Evolutionary conservation across 2,888 invertebrate genomes (phyloP), one percentile per base, ranked within the genome.

Genomic region (Eupithecia subumbrata): DNA sequence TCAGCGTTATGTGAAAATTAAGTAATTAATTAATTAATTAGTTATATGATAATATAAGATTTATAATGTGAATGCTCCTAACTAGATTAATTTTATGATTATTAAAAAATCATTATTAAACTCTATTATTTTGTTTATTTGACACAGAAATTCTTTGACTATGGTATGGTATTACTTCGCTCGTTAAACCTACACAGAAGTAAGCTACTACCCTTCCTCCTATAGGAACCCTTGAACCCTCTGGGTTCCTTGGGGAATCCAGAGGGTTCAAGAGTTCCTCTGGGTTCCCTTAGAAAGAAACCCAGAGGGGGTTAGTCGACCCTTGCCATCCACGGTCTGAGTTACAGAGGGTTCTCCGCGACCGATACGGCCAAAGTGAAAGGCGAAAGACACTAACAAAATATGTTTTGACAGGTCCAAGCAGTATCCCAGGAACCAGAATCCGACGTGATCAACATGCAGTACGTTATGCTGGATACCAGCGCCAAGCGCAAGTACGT

Each of bases 401-500:
- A 34, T 25, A 34, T 40, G 22, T 30, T 69, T 52, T 64, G 0
- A 12, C 66, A 76, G 71, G 69, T 76, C 5, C 75, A 69, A 43
- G 78, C 73, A 45, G 74, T 56, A 14, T 8, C 66, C 78, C 2
- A 84, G 83, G 66, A 76, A 14, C 60, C 76, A 12, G 76, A 72
- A 12, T 12, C 60, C 0, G 79, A 83, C 43, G 81, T 84, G n/a
- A 72, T 83, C 12, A 85, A 85, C 71, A 85, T 88, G 84, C 89
- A 90, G 76, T 90, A 87, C 82, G 85, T 91, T 8, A 79, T 91
- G 60, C 78, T 90, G 76, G 89, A 89, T 14, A 80, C 81, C 40
- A 34, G 40, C 22, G 40, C 34, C 40, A 88, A 84, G 66, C 80
- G 79, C 66, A 86, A 85, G 63, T 82, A 83, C 34, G 68, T 64